These are phyloP conservation scores for Mechanitis mazaeus DNA, from an alignment of 2,888 invertebrate species.

Conservation along the genomic window DNA sequence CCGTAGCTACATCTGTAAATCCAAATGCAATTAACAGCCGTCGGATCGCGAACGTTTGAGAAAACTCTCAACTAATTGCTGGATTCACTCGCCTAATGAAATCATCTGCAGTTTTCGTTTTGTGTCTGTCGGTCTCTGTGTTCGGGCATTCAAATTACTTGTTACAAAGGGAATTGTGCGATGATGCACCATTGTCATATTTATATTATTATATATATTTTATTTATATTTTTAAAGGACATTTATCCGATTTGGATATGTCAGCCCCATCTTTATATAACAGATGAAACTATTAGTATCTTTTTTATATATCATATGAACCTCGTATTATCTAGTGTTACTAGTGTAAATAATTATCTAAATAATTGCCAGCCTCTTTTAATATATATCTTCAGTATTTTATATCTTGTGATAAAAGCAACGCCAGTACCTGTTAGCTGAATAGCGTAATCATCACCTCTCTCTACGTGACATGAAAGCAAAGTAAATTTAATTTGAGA, in stretches of 20 bases:
- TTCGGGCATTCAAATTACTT: conserved; percentile 11
- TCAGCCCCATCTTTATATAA: too few species aligned
- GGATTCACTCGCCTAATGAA: conserved; percentile 34
- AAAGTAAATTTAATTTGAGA: conserved; percentile 16
- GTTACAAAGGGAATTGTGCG: conserved; percentile 8
- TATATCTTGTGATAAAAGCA: neutral
- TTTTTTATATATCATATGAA: too few species aligned
- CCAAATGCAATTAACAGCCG: conserved; percentile 12
- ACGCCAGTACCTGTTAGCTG: neutral
- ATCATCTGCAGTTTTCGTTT: conserved; percentile 31
- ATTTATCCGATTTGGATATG: too few species aligned
- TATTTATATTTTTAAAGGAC: too few species aligned
- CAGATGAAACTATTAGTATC: too few species aligned
- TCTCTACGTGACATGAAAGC: conserved; percentile 19
- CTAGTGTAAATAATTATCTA: neutral
- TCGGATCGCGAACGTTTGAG: conserved; percentile 10
- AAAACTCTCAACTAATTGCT: conserved; percentile 31
- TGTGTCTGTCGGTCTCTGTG: conserved; percentile 23
- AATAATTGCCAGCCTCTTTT: neutral
- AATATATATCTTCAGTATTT: neutral
- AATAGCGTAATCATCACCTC: conserved; percentile 3
- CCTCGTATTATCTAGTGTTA: too few species aligned
- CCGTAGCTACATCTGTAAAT: neutral
- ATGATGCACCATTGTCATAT: neutral
- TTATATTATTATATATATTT: too few species aligned